Percentiles rank a stretch among this genome's conserved stretches.
Conservation (phyloP, 2,113 vertebrate species). For the Elanus axillaris region DNA sequence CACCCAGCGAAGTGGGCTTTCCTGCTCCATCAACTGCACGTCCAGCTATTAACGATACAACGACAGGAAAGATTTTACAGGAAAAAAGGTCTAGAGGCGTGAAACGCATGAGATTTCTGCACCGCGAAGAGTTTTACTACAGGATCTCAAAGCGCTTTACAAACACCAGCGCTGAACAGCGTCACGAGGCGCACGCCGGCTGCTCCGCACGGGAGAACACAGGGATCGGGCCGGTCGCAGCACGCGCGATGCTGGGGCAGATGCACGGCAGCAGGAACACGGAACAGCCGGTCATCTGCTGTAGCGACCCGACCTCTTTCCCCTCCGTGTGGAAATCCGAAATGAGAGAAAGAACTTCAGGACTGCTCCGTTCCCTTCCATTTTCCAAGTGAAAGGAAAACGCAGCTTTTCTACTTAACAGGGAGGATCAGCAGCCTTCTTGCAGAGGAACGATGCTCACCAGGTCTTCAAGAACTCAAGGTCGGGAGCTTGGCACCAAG, state of each 20-base stretch:
- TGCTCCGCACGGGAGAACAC: not conserved
- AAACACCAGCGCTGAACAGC: not conserved
- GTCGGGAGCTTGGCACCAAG: not conserved
- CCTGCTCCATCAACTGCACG: not conserved
- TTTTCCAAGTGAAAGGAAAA: not conserved
- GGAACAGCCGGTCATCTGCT: not conserved
- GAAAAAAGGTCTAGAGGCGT: not conserved
- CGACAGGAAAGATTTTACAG: fast-evolving
- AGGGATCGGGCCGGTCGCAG: fast-evolving
- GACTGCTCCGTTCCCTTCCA: fast-evolving
- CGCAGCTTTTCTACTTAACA: fast-evolving
- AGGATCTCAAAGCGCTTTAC: not conserved
- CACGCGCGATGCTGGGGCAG: fast-evolving
- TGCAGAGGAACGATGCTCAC: not conserved
- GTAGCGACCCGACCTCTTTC: fast-evolving
- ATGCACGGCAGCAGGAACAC: fast-evolving
- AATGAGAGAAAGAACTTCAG: fast-evolving
- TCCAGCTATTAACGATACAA: fast-evolving
- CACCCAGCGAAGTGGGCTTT: not conserved
- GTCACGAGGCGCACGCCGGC: fast-evolving
- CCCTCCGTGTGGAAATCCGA: fast-evolving
- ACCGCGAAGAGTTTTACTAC: not conserved
- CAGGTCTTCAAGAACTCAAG: fast-evolving
- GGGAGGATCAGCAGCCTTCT: not conserved
- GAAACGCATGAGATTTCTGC: not conserved